phyloP scores from a whole-genome alignment of 2,888 invertebrate species.

The Carcina quercana region DNA sequence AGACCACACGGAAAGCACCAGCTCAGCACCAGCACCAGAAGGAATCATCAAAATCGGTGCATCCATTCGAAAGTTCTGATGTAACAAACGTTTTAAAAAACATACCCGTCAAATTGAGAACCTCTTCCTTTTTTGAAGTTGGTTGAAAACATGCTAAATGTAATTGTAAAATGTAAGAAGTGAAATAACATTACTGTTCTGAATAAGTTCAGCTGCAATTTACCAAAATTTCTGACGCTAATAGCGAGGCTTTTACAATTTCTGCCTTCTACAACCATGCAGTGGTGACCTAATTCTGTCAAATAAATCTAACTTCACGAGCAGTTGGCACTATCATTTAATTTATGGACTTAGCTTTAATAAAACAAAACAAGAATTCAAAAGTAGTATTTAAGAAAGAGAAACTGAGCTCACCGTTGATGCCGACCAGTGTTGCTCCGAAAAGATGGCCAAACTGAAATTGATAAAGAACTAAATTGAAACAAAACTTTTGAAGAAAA shows the following conservation, averaged over 20 bases:
- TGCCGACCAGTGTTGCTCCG: conserved; percentile 6
- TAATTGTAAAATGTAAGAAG: no score
- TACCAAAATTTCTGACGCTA: conserved; percentile 43
- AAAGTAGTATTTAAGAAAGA: conserved; percentile 4
- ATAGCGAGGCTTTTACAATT: conserved; percentile 32
- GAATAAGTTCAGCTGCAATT: no score
- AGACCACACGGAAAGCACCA: no score
- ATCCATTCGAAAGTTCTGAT: no score
- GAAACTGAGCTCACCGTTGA: conserved; percentile 13
- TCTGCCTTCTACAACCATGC: conserved; percentile 38
- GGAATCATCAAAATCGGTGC: no score
- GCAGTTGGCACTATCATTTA: conserved; percentile 27
- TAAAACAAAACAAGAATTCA: conserved; percentile 4
- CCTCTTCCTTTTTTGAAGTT: no score
- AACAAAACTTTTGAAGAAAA: conserved; percentile 8
- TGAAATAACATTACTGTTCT: no score
- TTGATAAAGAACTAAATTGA: conserved; percentile 13
- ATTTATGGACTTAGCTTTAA: conserved; percentile 20
- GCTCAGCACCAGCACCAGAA: no score
- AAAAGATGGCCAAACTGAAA: conserved; percentile 18
- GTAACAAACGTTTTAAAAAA: no score
- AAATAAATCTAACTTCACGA: conserved; percentile 40
- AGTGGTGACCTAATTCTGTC: conserved; percentile 39
- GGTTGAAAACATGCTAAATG: no score
- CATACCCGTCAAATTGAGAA: no score